Evolutionary conservation across 1,140 invertebrate genomes (phyloP), one percentile per base, ranked within the genome.

Genomic region (Oppia nitens): DNA sequence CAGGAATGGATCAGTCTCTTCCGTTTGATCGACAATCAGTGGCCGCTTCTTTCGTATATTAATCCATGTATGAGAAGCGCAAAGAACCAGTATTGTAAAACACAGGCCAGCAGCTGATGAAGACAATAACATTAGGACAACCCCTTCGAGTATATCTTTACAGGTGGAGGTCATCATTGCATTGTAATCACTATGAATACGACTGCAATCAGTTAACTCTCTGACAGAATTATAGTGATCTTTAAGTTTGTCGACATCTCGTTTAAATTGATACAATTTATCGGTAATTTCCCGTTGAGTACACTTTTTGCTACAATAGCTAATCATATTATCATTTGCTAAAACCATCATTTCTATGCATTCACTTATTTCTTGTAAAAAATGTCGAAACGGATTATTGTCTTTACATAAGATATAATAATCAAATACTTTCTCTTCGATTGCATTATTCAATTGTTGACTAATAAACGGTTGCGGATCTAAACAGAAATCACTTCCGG

Each of bases 61-160:
- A 67, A 94, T 93, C 90, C 90, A 95, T 0, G 88, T 90, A 67
- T 93, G 88, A 21, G 88, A 93, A 67, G 92, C 88, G 25, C 93
- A 81, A 79, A 89, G 87, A 26, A 94, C 89, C 55, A 94, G 80
- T 17, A 90, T 79, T 0, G 89, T 92, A 69, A 94, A 83, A 61
- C 93, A 76, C 50, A 93, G 77, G 27, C 88, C 89, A 54, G 87
- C 83, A 24, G 82, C 78, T 25, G 85, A 77, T 55, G 86, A 83
- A 2, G 88, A 87, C 47, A 86, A 69, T 32, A 95, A 75, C 79
- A 94, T 86, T 48, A 92, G 79, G 2, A 82, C 76, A 64, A 91
- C 68, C 55, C 89, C 69, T 63, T 66, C 64, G 69, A 92, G 67
- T 52, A 84, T 84, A 20, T 82, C 79, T 66, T 87, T 83, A 69